A percentile compares a stretch with the other conserved stretches of the same genome.
These are phyloP conservation scores for Phyllostomus hastatus DNA, from an alignment of 2,113 vertebrate species.

Conservation along the genomic window DNA sequence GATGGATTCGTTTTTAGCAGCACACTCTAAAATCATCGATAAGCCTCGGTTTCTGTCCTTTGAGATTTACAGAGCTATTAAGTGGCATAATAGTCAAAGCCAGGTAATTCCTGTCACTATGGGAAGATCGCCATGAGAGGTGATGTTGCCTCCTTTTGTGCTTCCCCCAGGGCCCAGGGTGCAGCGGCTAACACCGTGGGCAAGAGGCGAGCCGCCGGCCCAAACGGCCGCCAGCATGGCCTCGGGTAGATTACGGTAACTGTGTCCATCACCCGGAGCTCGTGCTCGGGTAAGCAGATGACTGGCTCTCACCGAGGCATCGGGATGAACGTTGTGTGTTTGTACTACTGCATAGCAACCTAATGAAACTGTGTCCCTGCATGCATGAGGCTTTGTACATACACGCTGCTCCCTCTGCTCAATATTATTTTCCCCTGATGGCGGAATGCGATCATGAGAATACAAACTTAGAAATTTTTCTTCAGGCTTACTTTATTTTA, in stretches of 20 bases:
- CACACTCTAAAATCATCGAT: not conserved
- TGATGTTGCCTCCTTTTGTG: not conserved
- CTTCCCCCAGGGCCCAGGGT: not conserved
- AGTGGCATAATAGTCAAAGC: not conserved
- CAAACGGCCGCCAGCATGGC: no score
- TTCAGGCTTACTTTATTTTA: not conserved
- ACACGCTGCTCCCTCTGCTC: not conserved
- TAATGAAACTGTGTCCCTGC: not conserved
- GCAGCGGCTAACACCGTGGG: no score
- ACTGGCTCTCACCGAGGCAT: not conserved
- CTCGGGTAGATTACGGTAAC: not conserved
- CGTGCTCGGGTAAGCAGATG: not conserved
- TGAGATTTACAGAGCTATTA: not conserved
- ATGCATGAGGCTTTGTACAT: not conserved
- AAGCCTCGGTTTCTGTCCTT: not conserved
- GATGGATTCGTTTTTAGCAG: not conserved
- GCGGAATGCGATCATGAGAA: not conserved
- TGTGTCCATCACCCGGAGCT: not conserved
- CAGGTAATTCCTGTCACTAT: not conserved
- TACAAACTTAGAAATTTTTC: not conserved
- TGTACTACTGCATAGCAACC: not conserved
- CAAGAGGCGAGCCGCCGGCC: not conserved
- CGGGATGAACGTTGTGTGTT: not conserved
- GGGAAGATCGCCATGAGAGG: not conserved
- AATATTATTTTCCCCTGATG: not conserved